A percentile compares a stretch with the other conserved stretches of the same genome.
Evolutionary conservation across 2,888 invertebrate genomes (phyloP).

Genomic region (Antitype chi): DNA sequence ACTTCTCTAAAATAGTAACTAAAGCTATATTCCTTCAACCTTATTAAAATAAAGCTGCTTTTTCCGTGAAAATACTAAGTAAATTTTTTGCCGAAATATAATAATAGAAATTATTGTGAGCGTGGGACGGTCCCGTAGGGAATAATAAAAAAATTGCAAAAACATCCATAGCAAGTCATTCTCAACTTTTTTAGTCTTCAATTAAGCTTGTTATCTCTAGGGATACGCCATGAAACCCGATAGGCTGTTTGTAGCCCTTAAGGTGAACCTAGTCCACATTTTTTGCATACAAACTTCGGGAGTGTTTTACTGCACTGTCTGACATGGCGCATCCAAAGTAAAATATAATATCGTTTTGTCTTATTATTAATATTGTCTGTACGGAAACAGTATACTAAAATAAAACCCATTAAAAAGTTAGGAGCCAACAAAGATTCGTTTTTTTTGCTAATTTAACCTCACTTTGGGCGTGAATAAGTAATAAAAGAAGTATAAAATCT

Average conservation of each 20-base stretch:
- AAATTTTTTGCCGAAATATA: not conserved
- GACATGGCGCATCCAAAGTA: too few relatives aligned
- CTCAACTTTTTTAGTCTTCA: slow-evolving; percentile 18
- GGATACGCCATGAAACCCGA: not conserved
- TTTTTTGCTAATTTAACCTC: too few relatives aligned
- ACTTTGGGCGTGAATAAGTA: too few relatives aligned
- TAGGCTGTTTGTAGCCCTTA: not conserved
- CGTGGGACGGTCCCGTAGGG: not conserved
- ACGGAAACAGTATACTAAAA: too few relatives aligned
- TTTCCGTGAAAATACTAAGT: not conserved
- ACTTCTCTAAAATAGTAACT: not conserved
- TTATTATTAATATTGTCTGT: too few relatives aligned
- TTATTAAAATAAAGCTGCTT: not conserved
- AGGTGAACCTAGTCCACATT: too few relatives aligned
- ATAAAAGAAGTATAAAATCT: too few relatives aligned
- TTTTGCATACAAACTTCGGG: too few relatives aligned
- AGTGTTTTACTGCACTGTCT: too few relatives aligned
- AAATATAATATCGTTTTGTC: too few relatives aligned
- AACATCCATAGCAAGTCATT: slow-evolving; percentile 12
- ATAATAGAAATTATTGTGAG: not conserved
- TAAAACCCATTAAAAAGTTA: too few relatives aligned
- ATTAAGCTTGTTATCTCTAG: slow-evolving; percentile 16
- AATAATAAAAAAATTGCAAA: slow-evolving; percentile 18
- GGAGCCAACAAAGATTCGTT: too few relatives aligned
- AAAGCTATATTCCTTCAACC: not conserved